Conservation (phyloP, 2,797 vertebrate genomes). For the Enteromius paludinosus region DNA sequence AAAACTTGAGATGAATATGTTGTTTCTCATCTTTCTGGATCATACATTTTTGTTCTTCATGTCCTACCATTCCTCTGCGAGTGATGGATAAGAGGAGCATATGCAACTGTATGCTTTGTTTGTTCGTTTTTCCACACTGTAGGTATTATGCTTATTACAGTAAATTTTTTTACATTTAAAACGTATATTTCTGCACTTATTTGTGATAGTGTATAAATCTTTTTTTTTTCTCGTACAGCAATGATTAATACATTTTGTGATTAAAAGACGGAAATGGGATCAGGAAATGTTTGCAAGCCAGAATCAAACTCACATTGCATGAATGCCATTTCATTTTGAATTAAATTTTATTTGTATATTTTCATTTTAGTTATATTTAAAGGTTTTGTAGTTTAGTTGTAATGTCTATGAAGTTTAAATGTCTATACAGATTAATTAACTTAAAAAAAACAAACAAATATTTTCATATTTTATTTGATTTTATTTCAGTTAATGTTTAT, state of each 20-base stretch:
- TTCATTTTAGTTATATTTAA: background rate
- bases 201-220: background rate
- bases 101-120: background rate
- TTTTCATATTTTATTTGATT: background rate
- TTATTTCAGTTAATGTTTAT: background rate
- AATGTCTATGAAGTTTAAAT: background rate
- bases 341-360: background rate
- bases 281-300: background rate
- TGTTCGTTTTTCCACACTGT: background rate
- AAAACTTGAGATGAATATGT: background rate
- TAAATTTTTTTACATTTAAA: background rate
- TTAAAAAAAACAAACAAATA: background rate
- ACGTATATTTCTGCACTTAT: background rate
- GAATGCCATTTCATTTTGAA: background rate
- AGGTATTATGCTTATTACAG: background rate
- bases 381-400: background rate
- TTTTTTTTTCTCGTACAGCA: background rate
- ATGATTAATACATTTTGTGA: background rate
- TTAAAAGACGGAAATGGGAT: background rate
- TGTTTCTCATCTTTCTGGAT: background rate
- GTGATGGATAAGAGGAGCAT: background rate
- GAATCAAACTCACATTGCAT: background rate
- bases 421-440: background rate
- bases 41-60: background rate
- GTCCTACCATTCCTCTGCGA: background rate